A percentile compares a stretch with the other conserved stretches of the same genome.
These are phyloP conservation scores for Typhlichthys eigenmanni DNA, from an alignment of 2,797 vertebrate genomes.

Conservation along the genomic window DNA sequence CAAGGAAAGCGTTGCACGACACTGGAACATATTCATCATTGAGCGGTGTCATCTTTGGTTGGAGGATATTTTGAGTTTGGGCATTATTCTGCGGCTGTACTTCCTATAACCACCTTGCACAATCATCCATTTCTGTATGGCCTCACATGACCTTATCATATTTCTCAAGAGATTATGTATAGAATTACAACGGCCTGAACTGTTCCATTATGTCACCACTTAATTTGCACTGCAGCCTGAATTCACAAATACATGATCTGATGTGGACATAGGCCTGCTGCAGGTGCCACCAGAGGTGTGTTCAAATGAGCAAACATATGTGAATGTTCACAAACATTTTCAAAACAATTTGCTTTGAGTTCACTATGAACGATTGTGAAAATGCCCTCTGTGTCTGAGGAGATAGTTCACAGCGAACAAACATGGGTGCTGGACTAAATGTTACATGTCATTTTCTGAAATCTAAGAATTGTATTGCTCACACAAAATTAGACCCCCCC, in stretches of 20 bases:
- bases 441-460: no score
- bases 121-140: constrained; percentile 3
- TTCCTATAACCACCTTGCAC: constrained; percentile 16
- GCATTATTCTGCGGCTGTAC: background rate
- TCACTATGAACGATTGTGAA: no score
- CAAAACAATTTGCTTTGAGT: no score
- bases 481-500: no score
- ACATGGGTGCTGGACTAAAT: no score
- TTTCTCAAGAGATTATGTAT: constrained; percentile 20
- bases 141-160: constrained; percentile 19
- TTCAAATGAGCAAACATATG: no score
- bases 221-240: constrained; percentile 8
- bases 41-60: constrained; percentile 13
- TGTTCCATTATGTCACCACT: background rate
- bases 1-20: background rate
- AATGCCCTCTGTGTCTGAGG: no score
- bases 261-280: constrained; percentile 22
- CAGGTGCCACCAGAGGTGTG: no score
- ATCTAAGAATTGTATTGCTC: no score
- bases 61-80: background rate
- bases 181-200: constrained; percentile 8
- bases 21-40: constrained; percentile 27
- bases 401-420: no score
- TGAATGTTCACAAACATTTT: no score
- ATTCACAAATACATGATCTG: constrained; percentile 15